Evolutionary conservation across 2,113 vertebrate species (phyloP).

Genomic region (Taxidea taxus): DNA sequence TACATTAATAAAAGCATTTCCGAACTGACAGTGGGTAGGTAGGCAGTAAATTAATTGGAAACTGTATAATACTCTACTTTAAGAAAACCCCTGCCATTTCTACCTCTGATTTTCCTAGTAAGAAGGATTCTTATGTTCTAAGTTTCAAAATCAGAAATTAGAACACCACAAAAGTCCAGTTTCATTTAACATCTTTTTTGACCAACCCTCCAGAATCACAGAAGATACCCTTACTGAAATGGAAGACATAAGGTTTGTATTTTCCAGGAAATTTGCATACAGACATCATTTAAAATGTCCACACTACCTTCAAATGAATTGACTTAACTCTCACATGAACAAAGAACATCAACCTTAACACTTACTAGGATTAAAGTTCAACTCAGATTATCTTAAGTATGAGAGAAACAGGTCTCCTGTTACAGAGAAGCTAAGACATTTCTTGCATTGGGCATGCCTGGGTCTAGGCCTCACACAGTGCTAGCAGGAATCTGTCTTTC

Average conservation of each 20-base stretch:
- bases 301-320: neutral
- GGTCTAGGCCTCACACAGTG: neutral
- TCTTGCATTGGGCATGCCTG: neutral
- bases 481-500: neutral
- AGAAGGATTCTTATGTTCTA: constrained; percentile 49
- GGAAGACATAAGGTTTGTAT: neutral
- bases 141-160: constrained; percentile 15
- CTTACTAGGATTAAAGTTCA: neutral
- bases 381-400: neutral
- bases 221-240: neutral
- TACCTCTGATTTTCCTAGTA: constrained; percentile 47
- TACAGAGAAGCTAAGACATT: neutral
- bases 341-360: neutral
- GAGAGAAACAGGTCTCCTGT: neutral
- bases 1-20: constrained; percentile 69
- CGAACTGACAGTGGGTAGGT: constrained; percentile 37
- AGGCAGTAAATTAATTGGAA: constrained; percentile 70
- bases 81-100: constrained; percentile 63
- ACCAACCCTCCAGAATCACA: neutral
- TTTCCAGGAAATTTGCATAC: neutral
- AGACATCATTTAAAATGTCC: neutral
- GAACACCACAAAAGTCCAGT: neutral
- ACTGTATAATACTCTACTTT: constrained; percentile 39
- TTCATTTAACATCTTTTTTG: constrained; percentile 46
- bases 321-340: neutral